phyloP scores from a whole-genome alignment of 2,888 invertebrate genomes.

The Leucozona laternaria region DNA sequence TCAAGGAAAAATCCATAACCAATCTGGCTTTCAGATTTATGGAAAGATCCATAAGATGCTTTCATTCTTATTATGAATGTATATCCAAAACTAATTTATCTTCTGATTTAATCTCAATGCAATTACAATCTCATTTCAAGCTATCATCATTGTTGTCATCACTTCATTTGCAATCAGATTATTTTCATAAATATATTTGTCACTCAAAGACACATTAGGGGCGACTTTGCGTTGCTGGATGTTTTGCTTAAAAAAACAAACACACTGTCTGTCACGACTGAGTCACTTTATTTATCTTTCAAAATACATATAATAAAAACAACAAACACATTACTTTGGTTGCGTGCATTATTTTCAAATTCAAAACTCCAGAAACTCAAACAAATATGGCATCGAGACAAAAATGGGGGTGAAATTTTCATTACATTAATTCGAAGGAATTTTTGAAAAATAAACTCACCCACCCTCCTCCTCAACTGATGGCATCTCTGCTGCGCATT shows the following conservation, averaged over 20 bases:
- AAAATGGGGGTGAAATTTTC: conserved; percentile 64
- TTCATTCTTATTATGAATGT: background rate
- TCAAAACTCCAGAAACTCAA: background rate
- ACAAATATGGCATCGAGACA: too few relatives aligned
- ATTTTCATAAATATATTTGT: conserved; percentile 69
- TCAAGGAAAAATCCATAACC: background rate
- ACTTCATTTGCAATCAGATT: conserved; percentile 73
- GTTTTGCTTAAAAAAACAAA: conserved; percentile 15
- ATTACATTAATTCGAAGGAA: conserved; percentile 71
- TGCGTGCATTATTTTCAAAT: conserved; percentile 35
- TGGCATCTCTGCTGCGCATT: conserved; percentile 30
- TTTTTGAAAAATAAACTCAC: conserved; percentile 29
- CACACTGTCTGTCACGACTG: background rate
- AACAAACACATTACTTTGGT: conserved; percentile 25
- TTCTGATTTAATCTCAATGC: conserved; percentile 34
- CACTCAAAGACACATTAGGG: conserved; percentile 31
- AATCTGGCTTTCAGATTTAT: background rate
- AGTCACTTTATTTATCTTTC: conserved; percentile 33
- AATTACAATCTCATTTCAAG: conserved; percentile 58
- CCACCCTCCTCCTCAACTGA: conserved; percentile 40
- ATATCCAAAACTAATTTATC: conserved; percentile 32
- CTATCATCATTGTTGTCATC: conserved; percentile 62
- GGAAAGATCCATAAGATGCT: conserved; percentile 1
- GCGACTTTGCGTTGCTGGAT: background rate
- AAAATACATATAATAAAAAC: conserved; percentile 22